Evolutionary conservation across 2,797 vertebrate species (phyloP), one percentile per base, ranked within the genome.

Genomic region (Notolepis coatsorum): DNA sequence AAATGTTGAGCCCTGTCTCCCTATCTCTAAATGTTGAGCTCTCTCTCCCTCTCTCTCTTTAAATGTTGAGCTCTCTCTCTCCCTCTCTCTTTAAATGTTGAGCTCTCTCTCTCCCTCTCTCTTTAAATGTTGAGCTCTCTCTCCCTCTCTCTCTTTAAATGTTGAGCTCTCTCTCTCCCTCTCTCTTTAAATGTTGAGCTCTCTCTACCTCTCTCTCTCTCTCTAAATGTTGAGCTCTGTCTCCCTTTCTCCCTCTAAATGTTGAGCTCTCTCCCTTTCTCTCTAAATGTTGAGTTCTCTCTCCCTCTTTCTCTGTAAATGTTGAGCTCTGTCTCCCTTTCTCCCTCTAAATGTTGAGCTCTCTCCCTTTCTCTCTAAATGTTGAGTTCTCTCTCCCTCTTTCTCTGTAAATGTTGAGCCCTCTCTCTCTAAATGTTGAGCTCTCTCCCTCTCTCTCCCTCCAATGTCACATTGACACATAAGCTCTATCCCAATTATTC

Each of bases 401-500:
- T 18, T 12, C 41, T 12, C 41, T n/a, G n/a, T n/a, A n/a, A n/a
- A n/a, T n/a, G n/a, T n/a, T n/a, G n/a, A n/a, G n/a, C n/a, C n/a
- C n/a, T n/a, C n/a, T n/a, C n/a, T 50, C 48, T 33, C 48, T 84
- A 84, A 84, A 84, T 81, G 80, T 78, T 75, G 72, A 71, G 71
- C 41, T 1, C 5, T 5, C 41, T 2, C 10, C 3, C 41, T 21
- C 41, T 12, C 41, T 21, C 41, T 65, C 77, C 79, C 37, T 51
- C 78, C 79, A 62, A 81, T 81, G 80, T 87, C 86, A 87, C 79
- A 82, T 69, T 83, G 85, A 84, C 80, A 79, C 71, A 49, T 84
- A 88, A 87, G 88, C 83, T 85, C 82, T 90, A 87, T 81, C 84
- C 88, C 82, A 89, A 89, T 91, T 90, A 90, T 84, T 84, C 75